Percentiles rank a stretch among this genome's conserved stretches.
Conservation (phyloP, 2,888 invertebrate species). For the Salpingus planirostris region DNA sequence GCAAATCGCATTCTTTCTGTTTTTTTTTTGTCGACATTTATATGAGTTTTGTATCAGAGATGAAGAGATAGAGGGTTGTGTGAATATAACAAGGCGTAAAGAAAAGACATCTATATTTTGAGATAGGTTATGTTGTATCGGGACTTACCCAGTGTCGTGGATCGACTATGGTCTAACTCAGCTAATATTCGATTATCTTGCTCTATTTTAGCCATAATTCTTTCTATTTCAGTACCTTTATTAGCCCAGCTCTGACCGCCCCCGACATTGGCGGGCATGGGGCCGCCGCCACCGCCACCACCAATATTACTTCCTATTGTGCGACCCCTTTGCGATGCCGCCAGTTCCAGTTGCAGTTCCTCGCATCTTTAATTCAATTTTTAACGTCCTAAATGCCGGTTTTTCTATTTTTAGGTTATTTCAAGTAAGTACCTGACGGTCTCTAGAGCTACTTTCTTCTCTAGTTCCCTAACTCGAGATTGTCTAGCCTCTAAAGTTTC, state of each 20-base stretch:
- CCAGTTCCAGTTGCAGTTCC: slow-evolving; percentile 80
- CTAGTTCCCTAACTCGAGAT: slow-evolving; percentile 79
- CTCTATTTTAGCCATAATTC: slow-evolving; percentile 92
- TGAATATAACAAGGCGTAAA: too few species aligned
- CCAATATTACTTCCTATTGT: slow-evolving; percentile 1
- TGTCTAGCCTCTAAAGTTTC: slow-evolving; percentile 65
- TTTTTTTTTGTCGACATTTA: too few species aligned
- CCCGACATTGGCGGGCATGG: too few species aligned
- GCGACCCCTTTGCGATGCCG: slow-evolving; percentile 45
- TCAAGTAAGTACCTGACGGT: slow-evolving; percentile 37
- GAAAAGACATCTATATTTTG: too few species aligned
- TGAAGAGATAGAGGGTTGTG: too few species aligned
- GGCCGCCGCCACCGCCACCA: not conserved
- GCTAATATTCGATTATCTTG: slow-evolving; percentile 83
- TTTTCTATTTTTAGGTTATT: slow-evolving; percentile 1
- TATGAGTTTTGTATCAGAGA: too few species aligned
- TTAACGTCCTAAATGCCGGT: too few species aligned
- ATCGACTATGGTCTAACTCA: slow-evolving; percentile 78
- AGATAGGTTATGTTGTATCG: too few species aligned
- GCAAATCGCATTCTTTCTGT: too few species aligned
- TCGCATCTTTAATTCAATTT: slow-evolving; percentile 59
- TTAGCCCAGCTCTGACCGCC: slow-evolving; percentile 39
- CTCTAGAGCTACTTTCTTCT: slow-evolving; percentile 69
- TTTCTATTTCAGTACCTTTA: slow-evolving; percentile 69
- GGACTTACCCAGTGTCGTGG: slow-evolving; percentile 54